Evolutionary conservation across 64 coral and sea anemone genomes (phyloP).

Genomic region (Dendronephthya gigantea): DNA sequence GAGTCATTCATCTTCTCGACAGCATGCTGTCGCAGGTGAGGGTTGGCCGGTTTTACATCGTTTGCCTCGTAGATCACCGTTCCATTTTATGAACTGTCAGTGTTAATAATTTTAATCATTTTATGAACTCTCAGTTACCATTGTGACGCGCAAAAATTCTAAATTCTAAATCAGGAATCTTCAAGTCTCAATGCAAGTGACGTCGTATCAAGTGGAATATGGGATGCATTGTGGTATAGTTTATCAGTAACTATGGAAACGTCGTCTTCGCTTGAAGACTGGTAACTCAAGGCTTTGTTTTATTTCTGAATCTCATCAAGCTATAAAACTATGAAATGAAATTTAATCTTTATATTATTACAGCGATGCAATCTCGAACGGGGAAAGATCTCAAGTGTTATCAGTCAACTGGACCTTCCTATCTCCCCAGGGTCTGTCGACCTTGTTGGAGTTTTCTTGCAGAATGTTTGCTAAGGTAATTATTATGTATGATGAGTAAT

Average conservation of each 20-base stretch:
- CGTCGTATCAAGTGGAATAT: slow-evolving; percentile 1
- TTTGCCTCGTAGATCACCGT: too few species aligned
- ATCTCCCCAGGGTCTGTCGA: background rate
- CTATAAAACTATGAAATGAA: too few species aligned
- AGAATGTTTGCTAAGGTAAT: slow-evolving; percentile 13
- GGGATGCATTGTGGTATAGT: background rate
- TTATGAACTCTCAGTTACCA: too few species aligned
- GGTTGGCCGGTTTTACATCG: too few species aligned
- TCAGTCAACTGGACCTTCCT: background rate
- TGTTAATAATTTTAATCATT: too few species aligned
- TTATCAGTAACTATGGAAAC: background rate
- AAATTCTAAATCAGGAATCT: background rate
- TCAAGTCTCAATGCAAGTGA: background rate
- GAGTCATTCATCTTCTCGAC: background rate
- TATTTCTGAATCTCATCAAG: too few species aligned
- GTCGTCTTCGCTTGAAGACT: background rate
- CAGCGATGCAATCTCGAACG: background rate
- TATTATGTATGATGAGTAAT: background rate
- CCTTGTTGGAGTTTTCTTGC: background rate
- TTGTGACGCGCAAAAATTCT: too few species aligned
- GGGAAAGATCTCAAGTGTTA: background rate
- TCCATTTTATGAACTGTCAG: too few species aligned
- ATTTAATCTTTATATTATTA: background rate
- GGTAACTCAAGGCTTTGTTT: too few species aligned
- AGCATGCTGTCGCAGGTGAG: background rate